phyloP scores from a whole-genome alignment of 2,888 invertebrate species.

The Stenolophus ochropezus region DNA sequence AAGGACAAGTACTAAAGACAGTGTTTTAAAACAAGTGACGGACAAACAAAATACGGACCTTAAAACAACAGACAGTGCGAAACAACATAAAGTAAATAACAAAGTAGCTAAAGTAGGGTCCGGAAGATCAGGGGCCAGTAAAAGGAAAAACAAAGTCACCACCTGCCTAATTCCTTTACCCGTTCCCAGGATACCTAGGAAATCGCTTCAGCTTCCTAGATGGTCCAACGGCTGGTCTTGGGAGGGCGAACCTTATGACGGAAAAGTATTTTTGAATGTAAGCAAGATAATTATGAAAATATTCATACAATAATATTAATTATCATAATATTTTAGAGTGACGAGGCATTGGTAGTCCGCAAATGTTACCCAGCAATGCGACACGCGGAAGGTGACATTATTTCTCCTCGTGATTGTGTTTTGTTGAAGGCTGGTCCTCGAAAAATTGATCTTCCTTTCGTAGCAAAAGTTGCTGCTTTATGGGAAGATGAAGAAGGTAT shows the following conservation, averaged over 20 bases:
- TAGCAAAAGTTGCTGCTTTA: constrained; percentile 94
- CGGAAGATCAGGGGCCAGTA: constrained; percentile 41
- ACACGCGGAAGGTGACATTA: constrained; percentile 91
- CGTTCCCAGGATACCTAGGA: constrained; percentile 67
- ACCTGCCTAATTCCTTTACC: constrained; percentile 60
- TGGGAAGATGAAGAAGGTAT: constrained; percentile 96
- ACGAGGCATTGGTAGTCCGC: constrained; percentile 83
- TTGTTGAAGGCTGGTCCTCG: constrained; percentile 89
- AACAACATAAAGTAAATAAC: constrained; percentile 62
- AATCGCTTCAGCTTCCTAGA: constrained; percentile 74
- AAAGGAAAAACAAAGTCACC: constrained; percentile 39
- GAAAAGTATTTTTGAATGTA: constrained; percentile 92
- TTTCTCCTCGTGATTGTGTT: constrained; percentile 92
- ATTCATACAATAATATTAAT: no score
- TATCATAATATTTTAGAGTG: constrained; percentile 76
- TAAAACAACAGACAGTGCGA: constrained; percentile 54
- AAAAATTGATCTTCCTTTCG: constrained; percentile 92
- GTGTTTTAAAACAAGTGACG: constrained; percentile 67
- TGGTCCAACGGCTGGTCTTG: constrained; percentile 97
- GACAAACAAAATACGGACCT: constrained; percentile 62
- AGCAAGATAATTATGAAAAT: no score
- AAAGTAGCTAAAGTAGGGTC: constrained; percentile 62
- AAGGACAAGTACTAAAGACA: constrained; percentile 70
- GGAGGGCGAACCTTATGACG: constrained; percentile 89
- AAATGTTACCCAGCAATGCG: constrained; percentile 93